Conservation (phyloP, 2,797 vertebrate genomes). For the Peromyscus nudipes region DNA sequence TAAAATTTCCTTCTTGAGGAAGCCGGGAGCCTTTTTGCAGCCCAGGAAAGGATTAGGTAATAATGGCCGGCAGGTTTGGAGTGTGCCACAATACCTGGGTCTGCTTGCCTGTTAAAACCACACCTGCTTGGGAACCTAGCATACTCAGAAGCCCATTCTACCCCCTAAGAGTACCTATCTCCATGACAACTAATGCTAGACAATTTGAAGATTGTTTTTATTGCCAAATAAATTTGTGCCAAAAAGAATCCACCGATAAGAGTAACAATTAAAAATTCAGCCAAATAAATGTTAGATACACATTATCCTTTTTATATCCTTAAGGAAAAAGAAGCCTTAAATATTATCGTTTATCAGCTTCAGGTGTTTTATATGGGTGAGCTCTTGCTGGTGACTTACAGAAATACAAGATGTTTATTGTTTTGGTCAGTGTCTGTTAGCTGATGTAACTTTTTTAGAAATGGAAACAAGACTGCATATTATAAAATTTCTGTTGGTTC, state of each 20-base stretch:
- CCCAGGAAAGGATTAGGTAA: not conserved
- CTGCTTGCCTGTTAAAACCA: not conserved
- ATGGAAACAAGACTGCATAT: conserved; percentile 62
- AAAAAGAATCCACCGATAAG: conserved; percentile 58
- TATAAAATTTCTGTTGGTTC: conserved; percentile 38
- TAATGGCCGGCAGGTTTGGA: not conserved
- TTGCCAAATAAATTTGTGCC: conserved; percentile 52
- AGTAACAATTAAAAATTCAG: not conserved
- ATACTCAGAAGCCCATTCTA: not conserved
- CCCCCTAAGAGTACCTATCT: not conserved
- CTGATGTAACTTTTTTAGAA: conserved; percentile 46
- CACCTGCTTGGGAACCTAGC: not conserved
- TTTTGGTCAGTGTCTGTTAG: conserved; percentile 15
- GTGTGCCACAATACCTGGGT: not conserved
- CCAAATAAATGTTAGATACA: conserved; percentile 1
- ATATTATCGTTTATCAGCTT: not conserved
- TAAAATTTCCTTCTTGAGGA: not conserved
- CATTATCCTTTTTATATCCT: conserved; percentile 13
- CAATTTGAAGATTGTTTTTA: conserved; percentile 48
- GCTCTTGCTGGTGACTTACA: not conserved
- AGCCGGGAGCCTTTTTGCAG: not conserved
- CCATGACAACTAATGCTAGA: not conserved
- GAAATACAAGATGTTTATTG: conserved; percentile 10
- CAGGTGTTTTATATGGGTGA: not conserved
- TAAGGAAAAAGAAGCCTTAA: conserved; percentile 44